These are phyloP conservation scores for Shinisaurus crocodilurus DNA, from an alignment of 2,113 vertebrate species.

Conservation along the genomic window DNA sequence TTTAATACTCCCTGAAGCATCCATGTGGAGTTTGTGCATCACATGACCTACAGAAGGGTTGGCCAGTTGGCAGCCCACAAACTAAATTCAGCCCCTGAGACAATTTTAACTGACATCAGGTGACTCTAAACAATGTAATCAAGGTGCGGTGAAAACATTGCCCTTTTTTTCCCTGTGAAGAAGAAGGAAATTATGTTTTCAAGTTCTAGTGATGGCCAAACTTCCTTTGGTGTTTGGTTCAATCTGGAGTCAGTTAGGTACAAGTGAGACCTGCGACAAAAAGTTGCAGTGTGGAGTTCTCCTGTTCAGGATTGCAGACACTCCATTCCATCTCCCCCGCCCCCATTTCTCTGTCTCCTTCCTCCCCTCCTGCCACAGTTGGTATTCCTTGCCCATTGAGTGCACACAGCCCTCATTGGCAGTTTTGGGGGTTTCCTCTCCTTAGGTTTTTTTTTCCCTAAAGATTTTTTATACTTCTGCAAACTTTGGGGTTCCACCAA, in stretches of 20 bases:
- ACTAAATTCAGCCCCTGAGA: background rate
- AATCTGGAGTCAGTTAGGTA: background rate
- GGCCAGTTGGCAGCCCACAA: background rate
- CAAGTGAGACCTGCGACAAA: too few relatives aligned
- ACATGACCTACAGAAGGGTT: constrained; percentile 37
- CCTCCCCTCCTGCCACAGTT: too few relatives aligned
- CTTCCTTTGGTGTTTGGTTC: background rate
- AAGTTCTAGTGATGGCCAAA: background rate
- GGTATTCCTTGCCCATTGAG: too few relatives aligned
- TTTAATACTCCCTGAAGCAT: constrained; percentile 33
- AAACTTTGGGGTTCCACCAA: too few relatives aligned
- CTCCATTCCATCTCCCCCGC: too few relatives aligned
- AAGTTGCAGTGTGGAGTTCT: too few relatives aligned
- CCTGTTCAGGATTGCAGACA: too few relatives aligned
- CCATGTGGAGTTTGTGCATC: constrained; percentile 13
- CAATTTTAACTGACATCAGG: background rate
- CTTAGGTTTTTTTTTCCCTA: too few relatives aligned
- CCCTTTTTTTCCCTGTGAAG: background rate
- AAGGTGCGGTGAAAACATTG: background rate
- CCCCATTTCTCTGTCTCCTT: too few relatives aligned
- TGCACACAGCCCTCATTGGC: too few relatives aligned
- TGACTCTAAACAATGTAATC: background rate
- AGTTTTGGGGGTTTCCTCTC: too few relatives aligned
- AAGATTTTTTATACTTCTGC: too few relatives aligned
- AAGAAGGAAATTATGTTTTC: background rate